Percentiles rank a stretch among this genome's conserved stretches.
Evolutionary conservation across 2,797 vertebrate species (phyloP).

Genomic region (Arrhamphus sclerolepis): DNA sequence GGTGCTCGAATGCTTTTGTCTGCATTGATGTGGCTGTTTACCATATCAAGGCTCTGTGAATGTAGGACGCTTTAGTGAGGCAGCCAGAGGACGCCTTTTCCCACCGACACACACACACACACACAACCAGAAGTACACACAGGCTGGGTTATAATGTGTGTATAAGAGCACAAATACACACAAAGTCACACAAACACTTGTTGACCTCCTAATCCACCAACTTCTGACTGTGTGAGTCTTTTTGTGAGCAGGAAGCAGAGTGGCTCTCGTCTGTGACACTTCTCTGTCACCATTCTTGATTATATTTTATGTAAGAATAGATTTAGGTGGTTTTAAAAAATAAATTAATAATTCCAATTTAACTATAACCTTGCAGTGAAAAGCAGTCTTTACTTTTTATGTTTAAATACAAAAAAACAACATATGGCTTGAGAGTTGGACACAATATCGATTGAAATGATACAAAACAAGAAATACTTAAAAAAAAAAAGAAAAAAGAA

Average conservation of each 20-base stretch:
- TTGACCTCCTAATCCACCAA: constrained; percentile 59
- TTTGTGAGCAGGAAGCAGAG: constrained; percentile 3
- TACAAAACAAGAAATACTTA: too few relatives aligned
- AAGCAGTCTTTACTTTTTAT: too few relatives aligned
- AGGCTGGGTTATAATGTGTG: not conserved
- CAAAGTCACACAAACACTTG: constrained; percentile 58
- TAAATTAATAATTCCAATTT: too few relatives aligned
- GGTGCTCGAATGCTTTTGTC: constrained; percentile 71
- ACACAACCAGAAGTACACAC: constrained; percentile 25
- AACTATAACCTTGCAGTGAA: too few relatives aligned
- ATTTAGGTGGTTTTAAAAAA: too few relatives aligned
- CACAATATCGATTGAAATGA: too few relatives aligned
- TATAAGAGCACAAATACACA: constrained; percentile 15
- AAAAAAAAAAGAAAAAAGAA: too few relatives aligned
- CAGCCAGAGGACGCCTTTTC: constrained; percentile 65
- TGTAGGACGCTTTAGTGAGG: constrained; percentile 55
- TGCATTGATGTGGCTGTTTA: constrained; percentile 74
- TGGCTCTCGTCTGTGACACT: not conserved
- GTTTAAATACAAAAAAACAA: too few relatives aligned
- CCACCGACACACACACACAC: constrained; percentile 56
- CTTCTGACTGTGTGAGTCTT: constrained; percentile 39
- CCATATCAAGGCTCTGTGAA: constrained; percentile 76
- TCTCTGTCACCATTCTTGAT: too few relatives aligned
- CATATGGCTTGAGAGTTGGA: too few relatives aligned
- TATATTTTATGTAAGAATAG: too few relatives aligned